Base-by-base conservation (phyloP, 2,888 invertebrate species). In the Oscheius sp. region DNA sequence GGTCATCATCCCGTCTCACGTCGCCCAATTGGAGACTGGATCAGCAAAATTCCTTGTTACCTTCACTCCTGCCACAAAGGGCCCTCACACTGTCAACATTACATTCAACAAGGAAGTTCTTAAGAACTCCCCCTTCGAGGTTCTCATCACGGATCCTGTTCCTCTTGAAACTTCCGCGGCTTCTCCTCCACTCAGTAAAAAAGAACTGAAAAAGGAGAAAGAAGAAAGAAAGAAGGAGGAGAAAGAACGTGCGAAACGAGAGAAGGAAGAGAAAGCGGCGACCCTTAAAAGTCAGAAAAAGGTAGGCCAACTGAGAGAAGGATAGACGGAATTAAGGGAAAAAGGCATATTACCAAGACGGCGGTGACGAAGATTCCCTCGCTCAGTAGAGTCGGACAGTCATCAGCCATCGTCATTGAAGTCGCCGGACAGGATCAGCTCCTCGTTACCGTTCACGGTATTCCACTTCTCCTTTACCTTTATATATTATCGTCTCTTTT, bases 1-100 rank as follows among this genome's bases (percentile, higher is more conserved):
- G 90, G 93, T 74, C 94, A 95, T 85, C 67, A 85, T 85, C 44
- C 85, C 85, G 5, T 85, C 85, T 8, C 84, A 85, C 61, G 85
- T 85, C n/a, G 81, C 80, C n/a, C 85, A 85, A 61, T 68, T 85
- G 57, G 85, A 85, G 69, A 80, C 74, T 32, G 85, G 85, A 24
- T 71, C 80, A 74, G 88, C 88, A 61, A 84, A 83, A 22, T 67
- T 97, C 88, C 92, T 94, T 74, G 97, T 97, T 69, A 94, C 95
- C 82, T 98, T 97, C 87, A 92, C 94, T 74, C 96, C 97, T 61
- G 92, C 94, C 32, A 94, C 94, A 87, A 91, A 94, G 36, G 94
- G 94, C 86, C 93, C 94, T 87, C 96, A 97, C 88, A 91, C 93
- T 71, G 94, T 97, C 81, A 94, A 94, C 89, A 95, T 98, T 72